A percentile compares a stretch with the other conserved stretches of the same genome.
Evolutionary conservation across 2,113 vertebrate genomes (phyloP).

Genomic region (Lutjanus erythropterus): DNA sequence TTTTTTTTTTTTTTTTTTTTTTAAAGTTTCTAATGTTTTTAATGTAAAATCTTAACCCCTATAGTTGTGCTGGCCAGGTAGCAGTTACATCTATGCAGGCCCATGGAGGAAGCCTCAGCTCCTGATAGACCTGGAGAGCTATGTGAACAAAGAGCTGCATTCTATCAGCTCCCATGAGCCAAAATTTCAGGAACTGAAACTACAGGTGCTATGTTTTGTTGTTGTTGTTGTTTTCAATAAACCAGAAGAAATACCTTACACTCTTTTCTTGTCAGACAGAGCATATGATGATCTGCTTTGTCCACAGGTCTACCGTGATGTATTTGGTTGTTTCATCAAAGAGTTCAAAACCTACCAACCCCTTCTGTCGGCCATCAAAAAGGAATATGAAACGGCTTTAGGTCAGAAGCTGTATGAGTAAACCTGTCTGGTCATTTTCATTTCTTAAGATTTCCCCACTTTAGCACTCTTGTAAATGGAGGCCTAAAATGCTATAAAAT

Average conservation of each 20-base stretch:
- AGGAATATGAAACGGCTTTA: constrained; percentile 89
- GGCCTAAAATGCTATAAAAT: background rate
- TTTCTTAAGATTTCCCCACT: background rate
- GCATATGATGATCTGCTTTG: constrained; percentile 34
- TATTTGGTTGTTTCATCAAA: constrained; percentile 89
- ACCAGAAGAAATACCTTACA: background rate
- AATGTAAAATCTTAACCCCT: no score
- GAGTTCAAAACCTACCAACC: constrained; percentile 91
- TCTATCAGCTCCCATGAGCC: constrained; percentile 74
- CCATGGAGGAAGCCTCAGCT: constrained; percentile 82
- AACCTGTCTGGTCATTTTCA: background rate
- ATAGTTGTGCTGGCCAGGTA: constrained; percentile 44
- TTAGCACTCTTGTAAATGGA: background rate
- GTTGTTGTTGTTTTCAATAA: background rate
- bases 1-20: no score
- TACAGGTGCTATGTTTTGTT: constrained; percentile 82
- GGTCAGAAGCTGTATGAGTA: constrained; percentile 78
- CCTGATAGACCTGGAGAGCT: constrained; percentile 84
- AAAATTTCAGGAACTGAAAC: constrained; percentile 83
- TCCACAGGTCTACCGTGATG: constrained; percentile 87
- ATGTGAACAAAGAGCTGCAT: constrained; percentile 84
- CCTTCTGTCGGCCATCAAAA: constrained; percentile 89
- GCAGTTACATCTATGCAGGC: constrained; percentile 55
- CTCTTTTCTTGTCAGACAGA: background rate
- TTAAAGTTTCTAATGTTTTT: no score